These are phyloP conservation scores for Melieria picta DNA, from an alignment of 2,888 invertebrate species.

Conservation along the genomic window DNA sequence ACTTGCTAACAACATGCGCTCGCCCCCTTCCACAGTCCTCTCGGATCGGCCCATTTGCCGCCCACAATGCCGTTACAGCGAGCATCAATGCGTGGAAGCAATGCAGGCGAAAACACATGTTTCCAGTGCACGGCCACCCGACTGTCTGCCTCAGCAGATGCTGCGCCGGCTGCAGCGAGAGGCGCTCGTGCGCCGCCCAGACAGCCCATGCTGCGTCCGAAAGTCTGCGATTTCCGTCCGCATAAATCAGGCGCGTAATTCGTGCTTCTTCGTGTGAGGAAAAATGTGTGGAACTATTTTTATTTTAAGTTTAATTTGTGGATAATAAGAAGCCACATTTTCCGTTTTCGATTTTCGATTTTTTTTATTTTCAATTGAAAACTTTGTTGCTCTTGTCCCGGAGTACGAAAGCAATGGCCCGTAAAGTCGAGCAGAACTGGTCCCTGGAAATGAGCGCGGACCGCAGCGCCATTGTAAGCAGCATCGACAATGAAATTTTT, in stretches of 20 bases:
- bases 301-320: slow-evolving; percentile 20
- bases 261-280: slow-evolving; percentile 9
- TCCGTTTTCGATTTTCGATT: slow-evolving; percentile 12
- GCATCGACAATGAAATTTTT: slow-evolving; percentile 17
- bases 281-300: slow-evolving; percentile 8
- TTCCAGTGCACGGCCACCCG: too few species aligned
- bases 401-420: background rate
- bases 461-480: background rate
- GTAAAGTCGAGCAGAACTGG: background rate
- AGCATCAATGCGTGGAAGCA: background rate
- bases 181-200: slow-evolving; percentile 9
- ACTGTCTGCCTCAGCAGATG: too few species aligned
- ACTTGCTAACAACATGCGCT: slow-evolving; percentile 30
- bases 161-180: background rate
- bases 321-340: slow-evolving; percentile 19
- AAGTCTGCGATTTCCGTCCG: slow-evolving; percentile 57
- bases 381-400: background rate
- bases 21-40: slow-evolving; percentile 17
- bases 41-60: slow-evolving; percentile 18
- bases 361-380: slow-evolving; percentile 21
- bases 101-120: background rate
- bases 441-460: background rate
- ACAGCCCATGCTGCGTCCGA: slow-evolving; percentile 58
- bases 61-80: background rate
- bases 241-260: slow-evolving; percentile 51